Conservation (phyloP, 1,140 invertebrate genomes). For the Triops longicaudatus region DNA sequence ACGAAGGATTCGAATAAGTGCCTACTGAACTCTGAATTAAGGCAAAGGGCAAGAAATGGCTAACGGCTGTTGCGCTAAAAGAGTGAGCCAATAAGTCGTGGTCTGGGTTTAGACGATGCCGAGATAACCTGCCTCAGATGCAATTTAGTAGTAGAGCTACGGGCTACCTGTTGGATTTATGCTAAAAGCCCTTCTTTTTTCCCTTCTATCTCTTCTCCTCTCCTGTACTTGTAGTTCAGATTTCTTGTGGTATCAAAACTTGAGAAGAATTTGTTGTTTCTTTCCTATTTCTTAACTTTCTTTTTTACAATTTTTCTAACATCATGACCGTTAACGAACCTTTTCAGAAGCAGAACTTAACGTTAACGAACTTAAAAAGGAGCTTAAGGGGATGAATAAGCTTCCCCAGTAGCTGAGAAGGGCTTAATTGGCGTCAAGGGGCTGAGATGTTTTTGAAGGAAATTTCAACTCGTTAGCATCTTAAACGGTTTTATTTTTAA, state of each 20-base stretch:
- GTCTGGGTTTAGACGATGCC: slow-evolving; percentile 14
- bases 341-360: slow-evolving; percentile 4
- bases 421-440: neutral
- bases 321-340: slow-evolving; percentile 10
- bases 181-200: slow-evolving; percentile 4
- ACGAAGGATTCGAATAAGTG: neutral
- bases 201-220: no score
- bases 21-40: slow-evolving; percentile 4
- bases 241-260: neutral
- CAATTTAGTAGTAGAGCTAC: neutral
- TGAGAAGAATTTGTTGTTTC: neutral
- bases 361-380: neutral
- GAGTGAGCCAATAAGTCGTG: slow-evolving; percentile 14
- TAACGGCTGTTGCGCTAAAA: neutral
- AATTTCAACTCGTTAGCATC: neutral
- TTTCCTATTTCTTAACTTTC: neutral
- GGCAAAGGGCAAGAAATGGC: neutral
- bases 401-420: neutral
- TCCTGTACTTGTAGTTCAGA: neutral
- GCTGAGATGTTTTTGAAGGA: neutral
- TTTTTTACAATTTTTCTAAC: neutral
- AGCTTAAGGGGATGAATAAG: neutral
- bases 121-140: slow-evolving; percentile 2
- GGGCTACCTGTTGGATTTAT: slow-evolving; percentile 1
- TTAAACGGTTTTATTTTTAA: neutral